Percentiles rank a stretch among this genome's conserved stretches.
These are phyloP conservation scores for Brachionus rotundiformis DNA, from an alignment of 1,140 invertebrate genomes.

Conservation along the genomic window DNA sequence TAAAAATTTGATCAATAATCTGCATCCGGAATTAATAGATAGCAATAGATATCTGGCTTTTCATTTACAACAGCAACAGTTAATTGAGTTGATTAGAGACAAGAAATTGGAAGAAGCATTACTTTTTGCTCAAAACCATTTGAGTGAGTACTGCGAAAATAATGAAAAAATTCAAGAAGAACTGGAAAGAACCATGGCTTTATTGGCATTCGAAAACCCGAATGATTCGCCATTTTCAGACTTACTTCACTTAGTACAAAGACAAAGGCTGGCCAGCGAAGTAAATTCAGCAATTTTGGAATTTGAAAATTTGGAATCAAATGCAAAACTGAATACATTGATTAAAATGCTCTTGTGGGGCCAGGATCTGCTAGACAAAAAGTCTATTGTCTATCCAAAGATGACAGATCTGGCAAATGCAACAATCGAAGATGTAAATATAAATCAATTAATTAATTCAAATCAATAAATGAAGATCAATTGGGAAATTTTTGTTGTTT, in stretches of 20 bases:
- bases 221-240: slow-evolving; percentile 90
- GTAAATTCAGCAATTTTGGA: slow-evolving; percentile 91
- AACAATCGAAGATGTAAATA: slow-evolving; percentile 66
- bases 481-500: background rate
- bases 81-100: slow-evolving; percentile 86
- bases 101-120: slow-evolving; percentile 90
- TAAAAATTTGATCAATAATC: slow-evolving; percentile 84
- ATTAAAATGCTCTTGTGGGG: slow-evolving; percentile 91
- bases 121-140: slow-evolving; percentile 88
- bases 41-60: slow-evolving; percentile 93
- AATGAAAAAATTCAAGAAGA: slow-evolving; percentile 71
- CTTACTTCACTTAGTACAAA: slow-evolving; percentile 83
- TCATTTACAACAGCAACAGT: slow-evolving; percentile 90
- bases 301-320: slow-evolving; percentile 83
- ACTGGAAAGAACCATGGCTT: slow-evolving; percentile 78
- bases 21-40: slow-evolving; percentile 90
- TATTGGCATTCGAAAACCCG: slow-evolving; percentile 94
- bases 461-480: slow-evolving; percentile 30
- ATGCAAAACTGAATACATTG: slow-evolving; percentile 81
- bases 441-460: slow-evolving; percentile 48
- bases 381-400: slow-evolving; percentile 85
- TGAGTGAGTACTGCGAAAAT: slow-evolving; percentile 84
- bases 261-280: slow-evolving; percentile 89
- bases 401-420: slow-evolving; percentile 83
- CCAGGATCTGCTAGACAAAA: slow-evolving; percentile 88